phyloP scores from a whole-genome alignment of 2,797 vertebrate genomes.

The Anableps anableps region DNA sequence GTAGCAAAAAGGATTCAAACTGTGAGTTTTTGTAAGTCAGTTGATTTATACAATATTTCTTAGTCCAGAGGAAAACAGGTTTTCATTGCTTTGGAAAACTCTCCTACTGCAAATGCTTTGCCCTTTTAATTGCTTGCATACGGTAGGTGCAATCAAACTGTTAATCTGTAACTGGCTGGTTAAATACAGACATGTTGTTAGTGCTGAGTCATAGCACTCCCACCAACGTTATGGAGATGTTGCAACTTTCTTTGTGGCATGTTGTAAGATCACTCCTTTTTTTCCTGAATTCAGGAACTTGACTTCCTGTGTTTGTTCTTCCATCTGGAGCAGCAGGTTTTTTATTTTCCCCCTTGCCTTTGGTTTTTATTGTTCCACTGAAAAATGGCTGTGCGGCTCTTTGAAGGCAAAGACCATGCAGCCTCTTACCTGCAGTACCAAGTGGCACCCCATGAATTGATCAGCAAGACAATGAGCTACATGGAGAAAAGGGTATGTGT shows the following conservation, averaged over 20 bases:
- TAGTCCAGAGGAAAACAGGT: not conserved
- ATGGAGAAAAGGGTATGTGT: not conserved
- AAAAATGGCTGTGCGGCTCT: slow-evolving; percentile 2
- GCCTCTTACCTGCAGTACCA: slow-evolving; percentile 61
- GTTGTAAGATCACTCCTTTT: not conserved
- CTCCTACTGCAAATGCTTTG: not conserved
- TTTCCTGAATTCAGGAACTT: not conserved
- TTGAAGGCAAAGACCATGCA: slow-evolving; percentile 42
- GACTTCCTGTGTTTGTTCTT: not conserved
- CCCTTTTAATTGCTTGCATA: not conserved
- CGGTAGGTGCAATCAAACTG: not conserved
- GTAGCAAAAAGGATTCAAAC: not conserved
- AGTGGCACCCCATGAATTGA: slow-evolving; percentile 48
- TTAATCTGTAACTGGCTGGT: slow-evolving; percentile 2
- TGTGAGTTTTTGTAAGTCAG: not conserved
- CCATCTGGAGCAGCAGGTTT: not conserved
- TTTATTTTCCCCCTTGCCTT: not conserved
- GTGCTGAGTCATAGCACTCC: not conserved
- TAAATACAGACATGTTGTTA: not conserved
- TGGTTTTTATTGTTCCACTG: not conserved
- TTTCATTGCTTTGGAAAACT: not conserved
- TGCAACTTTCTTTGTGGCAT: not conserved
- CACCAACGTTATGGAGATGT: not conserved
- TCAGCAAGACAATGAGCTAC: slow-evolving; percentile 37
- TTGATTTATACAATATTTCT: not conserved